Evolutionary conservation across 1,140 invertebrate species (phyloP), one percentile per base, ranked within the genome.

Genomic region (Antheraea mylitta): DNA sequence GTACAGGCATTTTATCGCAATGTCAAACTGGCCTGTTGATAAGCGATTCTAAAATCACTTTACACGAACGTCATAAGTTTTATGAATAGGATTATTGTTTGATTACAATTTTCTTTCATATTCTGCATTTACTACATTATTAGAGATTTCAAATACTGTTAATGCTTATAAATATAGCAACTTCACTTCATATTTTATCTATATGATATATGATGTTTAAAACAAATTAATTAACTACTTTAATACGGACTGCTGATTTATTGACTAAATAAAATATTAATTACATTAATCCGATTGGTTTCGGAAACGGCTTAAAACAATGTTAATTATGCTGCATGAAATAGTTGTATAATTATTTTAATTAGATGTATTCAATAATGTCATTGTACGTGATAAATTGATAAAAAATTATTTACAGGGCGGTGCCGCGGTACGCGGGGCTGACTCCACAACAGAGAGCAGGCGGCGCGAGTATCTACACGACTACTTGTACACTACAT

Each of bases 381-480:
- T 19, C 13, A 53, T 53, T 64, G 16, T 69, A 18, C 16, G 18
- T 67, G 58, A 19, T 69, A 38, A 69, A 71, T 22, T 68, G 67
- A 42, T 30, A 77, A 59, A 75, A 64, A 70, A 61, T 48, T 66
- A 72, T 71, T 90, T 90, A 71, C 87, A 91, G 87, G 86, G 78
- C 85, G 89, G 80, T 79, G 82, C 67, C 83, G 87, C 78, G 85
- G 81, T 80, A 83, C 84, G 86, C 84, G 87, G 83, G 87, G 87
- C 85, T 90, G 77, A 85, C 70, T 68, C 71, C 71, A 68, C 76
- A 68, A 68, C 74, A 70, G 71, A 68, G 69, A 78, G 71, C 63
- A 69, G 67, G 69, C 79, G 76, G 78, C 72, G 77, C 78, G 76
- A 79, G 74, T 82, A 83, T 80, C 79, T 30, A 30, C 22, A 30